Evolutionary conservation across 23 tunicate genomes (phyloP).

Genomic region (Corella eumyota): DNA sequence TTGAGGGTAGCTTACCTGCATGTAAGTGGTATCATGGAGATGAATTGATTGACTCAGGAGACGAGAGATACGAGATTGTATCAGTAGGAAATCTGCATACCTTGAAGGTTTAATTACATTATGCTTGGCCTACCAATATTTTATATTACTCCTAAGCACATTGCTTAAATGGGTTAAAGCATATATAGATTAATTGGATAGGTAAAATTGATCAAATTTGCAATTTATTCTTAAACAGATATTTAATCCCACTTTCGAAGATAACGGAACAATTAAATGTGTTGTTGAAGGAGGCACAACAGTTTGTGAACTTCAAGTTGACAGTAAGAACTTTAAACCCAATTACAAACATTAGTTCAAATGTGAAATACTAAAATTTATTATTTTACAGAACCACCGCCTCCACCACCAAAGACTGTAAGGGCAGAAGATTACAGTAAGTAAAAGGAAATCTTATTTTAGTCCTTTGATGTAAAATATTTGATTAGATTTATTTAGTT

Average conservation of each 20-base stretch:
- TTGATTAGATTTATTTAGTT: not conserved
- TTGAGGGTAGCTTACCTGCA: constrained; percentile 35
- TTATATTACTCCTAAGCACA: no score
- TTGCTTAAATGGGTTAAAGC: no score
- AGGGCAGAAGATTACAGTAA: constrained; percentile 54
- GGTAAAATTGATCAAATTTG: no score
- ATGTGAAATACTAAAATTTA: not conserved
- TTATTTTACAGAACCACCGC: constrained; percentile 56
- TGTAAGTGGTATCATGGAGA: constrained; percentile 63
- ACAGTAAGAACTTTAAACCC: constrained; percentile 35
- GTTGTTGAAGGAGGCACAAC: constrained; percentile 62
- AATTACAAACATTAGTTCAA: not conserved
- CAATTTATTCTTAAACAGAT: no score
- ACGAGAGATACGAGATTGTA: constrained; percentile 73
- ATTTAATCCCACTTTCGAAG: constrained; percentile 50
- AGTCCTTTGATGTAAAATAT: not conserved
- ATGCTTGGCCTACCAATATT: no score
- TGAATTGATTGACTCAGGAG: constrained; percentile 59
- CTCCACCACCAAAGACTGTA: constrained; percentile 67
- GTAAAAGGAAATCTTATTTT: constrained; percentile 2
- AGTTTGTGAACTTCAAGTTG: constrained; percentile 43
- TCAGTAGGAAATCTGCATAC: constrained; percentile 48
- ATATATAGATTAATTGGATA: no score
- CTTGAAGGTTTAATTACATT: constrained; percentile 80
- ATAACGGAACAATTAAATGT: constrained; percentile 62